phyloP scores from a whole-genome alignment of 2,888 invertebrate species.

The Uloborus plumipes region DNA sequence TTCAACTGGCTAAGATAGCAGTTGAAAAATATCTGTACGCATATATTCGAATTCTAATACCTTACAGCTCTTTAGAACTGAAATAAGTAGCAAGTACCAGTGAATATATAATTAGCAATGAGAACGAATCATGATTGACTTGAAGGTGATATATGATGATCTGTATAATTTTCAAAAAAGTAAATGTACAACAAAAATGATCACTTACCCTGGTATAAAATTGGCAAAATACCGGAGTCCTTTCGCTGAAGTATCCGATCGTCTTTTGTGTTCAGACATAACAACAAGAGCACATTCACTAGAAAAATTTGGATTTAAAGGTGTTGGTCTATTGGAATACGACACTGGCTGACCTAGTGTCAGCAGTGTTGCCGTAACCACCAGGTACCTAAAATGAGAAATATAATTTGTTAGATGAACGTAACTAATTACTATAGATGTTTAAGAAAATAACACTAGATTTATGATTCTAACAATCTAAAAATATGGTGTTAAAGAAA shows the following conservation, averaged over 20 bases:
- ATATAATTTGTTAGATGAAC: background rate
- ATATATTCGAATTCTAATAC: too few species aligned
- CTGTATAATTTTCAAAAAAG: too few species aligned
- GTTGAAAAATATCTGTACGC: too few species aligned
- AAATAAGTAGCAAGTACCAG: too few species aligned
- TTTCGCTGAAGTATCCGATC: constrained; percentile 35
- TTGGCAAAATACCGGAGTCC: constrained; percentile 62
- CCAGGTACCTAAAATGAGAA: constrained; percentile 42
- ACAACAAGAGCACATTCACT: constrained; percentile 66
- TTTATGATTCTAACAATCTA: background rate
- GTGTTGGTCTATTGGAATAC: constrained; percentile 51
- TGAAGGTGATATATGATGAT: too few species aligned
- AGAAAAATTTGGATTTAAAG: constrained; percentile 57
- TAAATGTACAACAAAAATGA: too few species aligned
- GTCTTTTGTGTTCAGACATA: constrained; percentile 48
- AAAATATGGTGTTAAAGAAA: too few species aligned
- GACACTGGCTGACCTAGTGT: constrained; percentile 58
- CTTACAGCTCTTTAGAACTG: too few species aligned
- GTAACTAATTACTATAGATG: too few species aligned
- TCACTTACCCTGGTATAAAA: constrained; percentile 65
- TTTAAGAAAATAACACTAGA: background rate
- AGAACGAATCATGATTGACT: too few species aligned
- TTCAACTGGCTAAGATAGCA: too few species aligned
- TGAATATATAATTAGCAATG: too few species aligned
- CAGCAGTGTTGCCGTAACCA: constrained; percentile 56